phyloP scores from a whole-genome alignment of 2,797 vertebrate genomes.

The Synaphobranchus kaupii region DNA sequence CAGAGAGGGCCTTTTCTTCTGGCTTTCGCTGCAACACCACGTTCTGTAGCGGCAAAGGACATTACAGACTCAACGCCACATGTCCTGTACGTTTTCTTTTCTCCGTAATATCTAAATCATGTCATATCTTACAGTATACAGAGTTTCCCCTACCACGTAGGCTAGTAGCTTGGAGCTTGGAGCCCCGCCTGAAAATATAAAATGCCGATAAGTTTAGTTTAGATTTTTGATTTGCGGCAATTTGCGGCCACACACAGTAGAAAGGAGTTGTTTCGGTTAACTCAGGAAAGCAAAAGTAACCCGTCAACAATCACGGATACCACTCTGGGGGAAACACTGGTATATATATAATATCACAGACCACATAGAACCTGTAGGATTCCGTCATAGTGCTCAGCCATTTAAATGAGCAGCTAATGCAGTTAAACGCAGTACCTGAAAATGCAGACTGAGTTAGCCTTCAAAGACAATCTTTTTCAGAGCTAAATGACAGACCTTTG shows the following conservation, averaged over 20 bases:
- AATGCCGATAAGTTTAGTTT: too few species aligned
- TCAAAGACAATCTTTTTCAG: background rate
- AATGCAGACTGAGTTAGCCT: background rate
- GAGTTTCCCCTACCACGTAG: background rate
- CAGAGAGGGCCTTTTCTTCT: slow-evolving; percentile 26
- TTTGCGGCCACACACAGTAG: too few species aligned
- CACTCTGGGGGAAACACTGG: too few species aligned
- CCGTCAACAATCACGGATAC: too few species aligned
- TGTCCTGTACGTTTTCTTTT: background rate
- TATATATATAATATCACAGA: background rate
- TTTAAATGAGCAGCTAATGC: slow-evolving; percentile 6
- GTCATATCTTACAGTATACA: background rate
- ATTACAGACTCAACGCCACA: background rate
- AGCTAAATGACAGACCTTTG: background rate
- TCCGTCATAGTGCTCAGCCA: background rate
- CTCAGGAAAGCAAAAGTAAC: too few species aligned
- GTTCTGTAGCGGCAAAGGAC: background rate
- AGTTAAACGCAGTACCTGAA: background rate
- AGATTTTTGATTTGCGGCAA: too few species aligned
- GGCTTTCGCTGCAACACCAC: background rate
- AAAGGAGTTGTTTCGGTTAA: too few species aligned
- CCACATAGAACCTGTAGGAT: background rate
- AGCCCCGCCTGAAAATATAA: too few species aligned
- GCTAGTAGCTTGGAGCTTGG: too few species aligned
- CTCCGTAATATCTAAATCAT: background rate